Evolutionary conservation across 2,797 vertebrate genomes (phyloP), one percentile per base, ranked within the genome.

Genomic region (Heterohyrax brucei): DNA sequence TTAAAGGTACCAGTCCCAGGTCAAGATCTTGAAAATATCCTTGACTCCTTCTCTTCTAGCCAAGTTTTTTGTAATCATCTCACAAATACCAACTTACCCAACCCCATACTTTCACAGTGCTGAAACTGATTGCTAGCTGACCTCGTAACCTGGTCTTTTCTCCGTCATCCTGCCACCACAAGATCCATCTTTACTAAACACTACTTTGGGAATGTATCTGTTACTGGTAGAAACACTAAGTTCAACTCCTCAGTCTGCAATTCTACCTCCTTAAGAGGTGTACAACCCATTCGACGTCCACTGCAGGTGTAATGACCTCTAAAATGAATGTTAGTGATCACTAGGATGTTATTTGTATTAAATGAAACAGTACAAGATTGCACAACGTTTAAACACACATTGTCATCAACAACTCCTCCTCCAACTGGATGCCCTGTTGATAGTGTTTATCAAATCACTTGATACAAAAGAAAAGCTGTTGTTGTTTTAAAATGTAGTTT

Each of bases 201-300:
- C n/a, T 61, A 21, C 39, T 79, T 92, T 87, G 18, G 76, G 16
- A 87, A 89, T 92, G 3, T 30, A 39, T 73, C 89, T 95, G 28
- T 66, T 70, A 80, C 18, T 28, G 46, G 19, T 28, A 70, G 78
- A 86, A 85, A 86, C 33, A 79, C 39, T 72, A 72, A 61, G 62
- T 59, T 26, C 64, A 87, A 84, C 22, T 87, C 46, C 26, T 87
- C 72, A 59, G 72, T 56, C 78, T 79, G 39, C 30, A 84, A 76
- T 81, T 88, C 46, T 81, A n/a, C 88, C 62, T 93, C 73, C 30
- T 92, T 79, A 48, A 86, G 94, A 79, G 53, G 59, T 62, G 21
- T 85, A 12, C 53, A 78, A n/a, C 19, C 62, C 61, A 80, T 66
- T n/a, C 28, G 24, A 78, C 24, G n/a, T 30, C 68, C 30, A 62